A percentile compares a stretch with the other conserved stretches of the same genome.
Evolutionary conservation across 2,113 vertebrate genomes (phyloP).

Genomic region (Camelus bactrianus): DNA sequence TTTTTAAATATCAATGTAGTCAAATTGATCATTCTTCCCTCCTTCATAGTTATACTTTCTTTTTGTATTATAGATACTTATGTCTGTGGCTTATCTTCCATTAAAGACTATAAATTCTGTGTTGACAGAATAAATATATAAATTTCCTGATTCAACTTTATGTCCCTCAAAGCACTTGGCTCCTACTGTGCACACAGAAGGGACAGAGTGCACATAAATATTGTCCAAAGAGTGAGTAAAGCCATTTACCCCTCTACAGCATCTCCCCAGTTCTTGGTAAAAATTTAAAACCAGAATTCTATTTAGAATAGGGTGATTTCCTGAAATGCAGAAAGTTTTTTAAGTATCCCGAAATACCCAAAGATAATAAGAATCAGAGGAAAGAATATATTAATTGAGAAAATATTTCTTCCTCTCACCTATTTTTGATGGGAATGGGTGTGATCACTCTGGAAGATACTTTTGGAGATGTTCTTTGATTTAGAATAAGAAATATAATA

Average conservation of each 20-base stretch:
- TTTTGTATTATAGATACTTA: not conserved
- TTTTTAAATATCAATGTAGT: conserved; percentile 33
- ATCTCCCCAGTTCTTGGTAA: not conserved
- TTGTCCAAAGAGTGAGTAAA: not conserved
- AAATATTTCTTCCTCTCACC: not conserved
- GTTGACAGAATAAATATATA: conserved; percentile 34
- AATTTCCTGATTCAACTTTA: not conserved
- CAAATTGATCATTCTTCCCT: not conserved
- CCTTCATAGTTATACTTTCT: conserved; percentile 1
- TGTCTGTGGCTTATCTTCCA: not conserved
- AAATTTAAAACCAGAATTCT: not conserved
- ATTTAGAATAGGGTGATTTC: conserved; percentile 12
- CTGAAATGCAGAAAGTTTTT: not conserved
- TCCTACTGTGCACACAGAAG: not conserved
- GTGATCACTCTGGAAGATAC: not conserved
- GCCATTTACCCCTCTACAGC: not conserved
- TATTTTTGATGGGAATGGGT: not conserved
- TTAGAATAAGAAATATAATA: not conserved
- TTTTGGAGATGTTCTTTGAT: not conserved
- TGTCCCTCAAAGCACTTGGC: not conserved
- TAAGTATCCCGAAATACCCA: not conserved
- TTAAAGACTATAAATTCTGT: conserved; percentile 22
- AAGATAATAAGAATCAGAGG: not conserved
- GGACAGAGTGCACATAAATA: not conserved
- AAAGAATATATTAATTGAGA: not conserved